Evolutionary conservation across 1,140 invertebrate species (phyloP), one percentile per base, ranked within the genome.

Genomic region (Ladona fulva): DNA sequence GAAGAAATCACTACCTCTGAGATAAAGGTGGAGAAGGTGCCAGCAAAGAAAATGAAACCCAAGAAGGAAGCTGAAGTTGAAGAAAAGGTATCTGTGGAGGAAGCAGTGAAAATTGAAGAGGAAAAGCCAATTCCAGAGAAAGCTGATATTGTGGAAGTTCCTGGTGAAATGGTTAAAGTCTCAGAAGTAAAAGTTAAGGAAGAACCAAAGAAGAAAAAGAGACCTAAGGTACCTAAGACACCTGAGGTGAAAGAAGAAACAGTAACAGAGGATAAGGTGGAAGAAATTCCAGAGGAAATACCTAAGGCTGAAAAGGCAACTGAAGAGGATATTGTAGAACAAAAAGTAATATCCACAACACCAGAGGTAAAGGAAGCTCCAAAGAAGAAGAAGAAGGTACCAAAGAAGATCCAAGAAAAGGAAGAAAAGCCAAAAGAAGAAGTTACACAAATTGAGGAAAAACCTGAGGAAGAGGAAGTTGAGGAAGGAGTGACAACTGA

Each of bases 111-210:
- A 42, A 80, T 80, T 37, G 19, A 0, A n/a, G 73, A 79, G 42
- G 74, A 77, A 77, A 19, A 14, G 7, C 29, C 24, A 78, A 59
- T 25, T 75, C 8, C 52, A 3, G 52, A 75, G 25, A 12, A 42
- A 25, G 24, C 10, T 42, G 29, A 77, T 24, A 44, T 74, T 75
- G 6, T 24, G 73, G 25, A 74, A 24, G 52, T 24, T 22, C 81
- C 77, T 77, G 79, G 78, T 79, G 80, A 79, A 75, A 76, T 83
- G 82, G 81, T 79, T 83, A 81, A 80, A 79, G 76, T 83, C 78
- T 79, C 82, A 76, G 75, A 81, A 81, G 84, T 85, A 79, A 79
- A 80, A 75, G 81, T 82, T 24, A 86, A 87, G 22, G 83, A 80
- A 25, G 82, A 82, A 1, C 80, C 80, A 75, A 81, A 82, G 73